Evolutionary conservation across 2,797 vertebrate genomes (phyloP).

Genomic region (Dryobates pubescens): DNA sequence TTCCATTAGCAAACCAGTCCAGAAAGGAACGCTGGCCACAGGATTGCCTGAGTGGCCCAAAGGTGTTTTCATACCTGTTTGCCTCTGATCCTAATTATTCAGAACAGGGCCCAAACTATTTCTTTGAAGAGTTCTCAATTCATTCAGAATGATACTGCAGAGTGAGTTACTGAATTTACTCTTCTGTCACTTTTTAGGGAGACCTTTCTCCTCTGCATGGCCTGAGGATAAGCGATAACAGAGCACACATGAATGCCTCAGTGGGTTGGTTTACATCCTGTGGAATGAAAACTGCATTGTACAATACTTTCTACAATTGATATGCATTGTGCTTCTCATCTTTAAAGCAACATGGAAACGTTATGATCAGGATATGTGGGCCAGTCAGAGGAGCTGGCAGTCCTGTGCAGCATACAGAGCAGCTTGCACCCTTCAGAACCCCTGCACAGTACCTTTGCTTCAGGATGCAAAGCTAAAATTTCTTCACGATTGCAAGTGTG

Average conservation of each 20-base stretch:
- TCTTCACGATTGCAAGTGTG: neutral
- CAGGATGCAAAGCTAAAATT: neutral
- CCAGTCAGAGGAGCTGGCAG: neutral
- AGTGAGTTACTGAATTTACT: neutral
- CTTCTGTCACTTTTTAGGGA: constrained; percentile 47
- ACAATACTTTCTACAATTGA: neutral
- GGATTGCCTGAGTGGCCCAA: neutral
- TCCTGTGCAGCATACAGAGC: neutral
- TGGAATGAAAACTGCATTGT: constrained; percentile 15
- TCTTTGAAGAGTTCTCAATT: neutral
- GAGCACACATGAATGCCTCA: constrained; percentile 30
- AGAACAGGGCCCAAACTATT: neutral
- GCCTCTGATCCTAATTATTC: constrained; percentile 5
- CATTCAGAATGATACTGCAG: neutral
- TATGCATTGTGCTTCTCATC: neutral
- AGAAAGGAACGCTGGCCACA: neutral
- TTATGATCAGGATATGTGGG: neutral
- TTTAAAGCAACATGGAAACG: neutral
- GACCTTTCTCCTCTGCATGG: constrained; percentile 26
- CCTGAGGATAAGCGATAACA: constrained; percentile 53
- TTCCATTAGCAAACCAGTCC: neutral
- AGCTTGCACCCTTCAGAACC: neutral
- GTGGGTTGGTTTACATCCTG: constrained; percentile 40
- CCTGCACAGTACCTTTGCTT: fast-evolving
- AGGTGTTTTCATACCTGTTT: neutral